phyloP scores from a whole-genome alignment of 2,113 vertebrate genomes.

The Gymnarchus niloticus region DNA sequence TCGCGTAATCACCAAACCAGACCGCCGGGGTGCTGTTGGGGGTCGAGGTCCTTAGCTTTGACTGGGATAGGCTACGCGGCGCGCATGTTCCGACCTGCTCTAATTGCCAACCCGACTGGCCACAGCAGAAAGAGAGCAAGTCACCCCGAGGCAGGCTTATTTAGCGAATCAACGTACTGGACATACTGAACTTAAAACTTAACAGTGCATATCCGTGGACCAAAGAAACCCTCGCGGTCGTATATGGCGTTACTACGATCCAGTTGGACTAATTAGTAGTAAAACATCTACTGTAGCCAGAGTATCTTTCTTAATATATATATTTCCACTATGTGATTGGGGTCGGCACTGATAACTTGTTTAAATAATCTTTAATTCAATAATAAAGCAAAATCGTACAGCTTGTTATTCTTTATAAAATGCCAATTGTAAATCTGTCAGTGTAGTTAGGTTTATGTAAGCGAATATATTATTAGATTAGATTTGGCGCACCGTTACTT shows the following conservation, averaged over 20 bases:
- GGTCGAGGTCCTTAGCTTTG: background rate
- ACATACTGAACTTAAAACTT: background rate
- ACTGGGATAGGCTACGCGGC: background rate
- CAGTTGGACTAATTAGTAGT: background rate
- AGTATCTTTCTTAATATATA: too few relatives aligned
- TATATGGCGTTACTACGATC: background rate
- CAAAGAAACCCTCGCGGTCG: background rate
- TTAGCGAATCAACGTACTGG: background rate
- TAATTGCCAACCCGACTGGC: background rate
- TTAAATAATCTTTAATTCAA: background rate
- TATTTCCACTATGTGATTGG: background rate
- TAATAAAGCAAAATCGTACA: background rate
- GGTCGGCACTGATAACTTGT: background rate
- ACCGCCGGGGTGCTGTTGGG: background rate
- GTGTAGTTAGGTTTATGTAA: background rate
- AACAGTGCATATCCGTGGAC: background rate
- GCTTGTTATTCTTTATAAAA: too few relatives aligned
- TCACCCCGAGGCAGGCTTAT: background rate
- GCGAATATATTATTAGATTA: too few relatives aligned
- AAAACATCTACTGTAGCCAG: too few relatives aligned
- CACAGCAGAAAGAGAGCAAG: background rate
- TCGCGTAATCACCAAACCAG: constrained; percentile 3
- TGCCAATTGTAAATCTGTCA: background rate
- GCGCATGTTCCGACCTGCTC: background rate
- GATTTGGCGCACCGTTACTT: too few relatives aligned